Evolutionary conservation across 2,797 vertebrate species (phyloP), one percentile per base, ranked within the genome.

Genomic region (Sebastes umbrosus): DNA sequence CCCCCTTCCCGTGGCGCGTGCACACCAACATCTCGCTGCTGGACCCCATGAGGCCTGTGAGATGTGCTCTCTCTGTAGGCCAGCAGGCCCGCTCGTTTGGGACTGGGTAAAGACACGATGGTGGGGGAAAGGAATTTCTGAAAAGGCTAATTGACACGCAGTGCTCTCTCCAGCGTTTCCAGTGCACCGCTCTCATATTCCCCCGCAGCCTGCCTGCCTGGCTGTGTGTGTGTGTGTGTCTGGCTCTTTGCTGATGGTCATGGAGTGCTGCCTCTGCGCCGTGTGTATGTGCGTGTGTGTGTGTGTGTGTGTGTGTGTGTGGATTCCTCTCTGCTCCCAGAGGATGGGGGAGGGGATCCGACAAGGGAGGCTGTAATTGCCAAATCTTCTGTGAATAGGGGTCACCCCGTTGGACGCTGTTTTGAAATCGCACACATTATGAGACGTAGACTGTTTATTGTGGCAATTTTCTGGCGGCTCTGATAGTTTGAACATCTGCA

Each of bases 341-440:
- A 89, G 93, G 88, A 92, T 92, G 93, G 93, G 94, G 94, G 92
- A 91, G 87, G 95, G 94, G 93, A 89, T 79, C 77, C 73, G 64
- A 90, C 87, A 76, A 83, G 91, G 90, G 91, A 93, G 92, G 87
- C 90, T 90, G 89, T 93, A 94, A 95, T 95, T 95, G 94, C 93
- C 93, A 95, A 94, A 95, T 95, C 93, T 94, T 92, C 90, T 91
- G 93, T 93, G 94, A 95, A 94, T 92, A 90, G 94, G 89, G 92
- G 92, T 92, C 88, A 92, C 88, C 87, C 88, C 87, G 71, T 92
- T 84, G 87, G 90, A 89, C 34, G 85, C 57, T 71, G 83, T 89
- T 89, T 91, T 85, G 74, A 88, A 93, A 93, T 88, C 34, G 85
- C 84, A 74, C 84, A 82, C 85, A 90, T 90, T 91, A 90, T 74